Evolutionary conservation across 2,113 vertebrate species (phyloP), one percentile per base, ranked within the genome.

Genomic region (Pholis gunnellus): DNA sequence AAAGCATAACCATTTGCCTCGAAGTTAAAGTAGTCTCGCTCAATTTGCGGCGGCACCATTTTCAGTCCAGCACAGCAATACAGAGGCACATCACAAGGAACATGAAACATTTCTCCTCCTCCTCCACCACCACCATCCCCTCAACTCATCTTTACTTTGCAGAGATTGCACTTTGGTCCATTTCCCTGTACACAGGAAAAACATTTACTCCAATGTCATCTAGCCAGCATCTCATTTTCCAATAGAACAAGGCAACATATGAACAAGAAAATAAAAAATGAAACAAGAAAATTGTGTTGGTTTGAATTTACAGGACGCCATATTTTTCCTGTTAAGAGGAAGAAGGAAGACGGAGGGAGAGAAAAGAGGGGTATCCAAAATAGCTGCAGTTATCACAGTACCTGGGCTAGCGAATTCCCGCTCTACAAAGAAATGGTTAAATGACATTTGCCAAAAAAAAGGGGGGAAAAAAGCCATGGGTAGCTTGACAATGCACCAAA

Each of bases 401-500:
- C 80, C 61, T 84, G 54, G 38, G 68, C 74, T 64, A 85, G 57
- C 81, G 56, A 52, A 76, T 69, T 70, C 0, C 71, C 9, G 29
- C 48, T 65, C 65, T 44, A 73, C 36, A 83, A 82, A 80, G 22
- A 88, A 91, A 89, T 73, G 78, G 89, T 85, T 90, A 90, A 93
- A 75, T 82, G 84, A 89, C 87, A 89, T 86, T 79, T 90, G 90
- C 89, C 91, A 92, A 79, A 93, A 84, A 78, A 60, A 44, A 31
- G 13, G 6, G 4, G 5, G 15, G 1, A 56, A 27, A 42, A 57
- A 44, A 67, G 81, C 87, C 77, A 54, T 81, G 79, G 87, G 89
- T 90, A 91, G 91, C 91, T 92, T 94, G 94, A 94, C 93, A 94
- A 95, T 92, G 93, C 88, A 91, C 91, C 91, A 93, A 94, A 94